Percentiles rank a stretch among this genome's conserved stretches.
Conservation (phyloP, 2,888 invertebrate genomes). For the Tachystola acroxantha region DNA sequence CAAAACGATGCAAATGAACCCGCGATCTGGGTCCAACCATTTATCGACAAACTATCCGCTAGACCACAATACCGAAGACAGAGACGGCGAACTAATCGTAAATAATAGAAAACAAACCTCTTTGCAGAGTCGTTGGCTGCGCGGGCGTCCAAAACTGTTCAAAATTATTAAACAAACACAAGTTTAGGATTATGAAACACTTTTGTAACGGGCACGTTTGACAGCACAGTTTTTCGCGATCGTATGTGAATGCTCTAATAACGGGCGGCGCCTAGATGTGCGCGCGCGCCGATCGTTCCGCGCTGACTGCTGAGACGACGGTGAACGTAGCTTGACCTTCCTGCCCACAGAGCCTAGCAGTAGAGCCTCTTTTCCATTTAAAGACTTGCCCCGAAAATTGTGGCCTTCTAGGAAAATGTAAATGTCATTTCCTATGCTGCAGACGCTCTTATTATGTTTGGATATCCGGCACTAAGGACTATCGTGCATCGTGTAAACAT, state of each 20-base stretch:
- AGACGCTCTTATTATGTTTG: neutral
- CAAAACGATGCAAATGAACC: conserved; percentile 60
- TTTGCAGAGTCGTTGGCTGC: conserved; percentile 44
- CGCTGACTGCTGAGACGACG: conserved; percentile 55
- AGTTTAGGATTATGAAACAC: conserved; percentile 61
- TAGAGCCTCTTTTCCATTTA: conserved; percentile 57
- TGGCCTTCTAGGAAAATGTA: conserved; percentile 22
- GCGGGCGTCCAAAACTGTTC: conserved; percentile 35
- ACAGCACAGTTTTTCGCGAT: conserved; percentile 56
- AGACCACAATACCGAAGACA: conserved; percentile 37
- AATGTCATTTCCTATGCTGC: conserved; percentile 10
- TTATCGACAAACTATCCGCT: conserved; percentile 43
- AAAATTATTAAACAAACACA: conserved; percentile 57
- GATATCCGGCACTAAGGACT: conserved; percentile 19
- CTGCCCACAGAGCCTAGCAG: conserved; percentile 63
- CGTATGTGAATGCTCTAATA: conserved; percentile 25
- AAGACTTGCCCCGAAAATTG: conserved; percentile 35
- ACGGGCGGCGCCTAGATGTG: conserved; percentile 41
- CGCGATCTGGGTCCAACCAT: conserved; percentile 35
- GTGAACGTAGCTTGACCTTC: conserved; percentile 72
- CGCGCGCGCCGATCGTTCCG: conserved; percentile 62
- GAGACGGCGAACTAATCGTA: conserved; percentile 24
- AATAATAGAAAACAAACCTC: conserved; percentile 50
- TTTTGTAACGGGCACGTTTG: conserved; percentile 61
- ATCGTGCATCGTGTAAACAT: no score